Conservation (phyloP, 1,140 invertebrate genomes). For the Probaryconus sp. region DNA sequence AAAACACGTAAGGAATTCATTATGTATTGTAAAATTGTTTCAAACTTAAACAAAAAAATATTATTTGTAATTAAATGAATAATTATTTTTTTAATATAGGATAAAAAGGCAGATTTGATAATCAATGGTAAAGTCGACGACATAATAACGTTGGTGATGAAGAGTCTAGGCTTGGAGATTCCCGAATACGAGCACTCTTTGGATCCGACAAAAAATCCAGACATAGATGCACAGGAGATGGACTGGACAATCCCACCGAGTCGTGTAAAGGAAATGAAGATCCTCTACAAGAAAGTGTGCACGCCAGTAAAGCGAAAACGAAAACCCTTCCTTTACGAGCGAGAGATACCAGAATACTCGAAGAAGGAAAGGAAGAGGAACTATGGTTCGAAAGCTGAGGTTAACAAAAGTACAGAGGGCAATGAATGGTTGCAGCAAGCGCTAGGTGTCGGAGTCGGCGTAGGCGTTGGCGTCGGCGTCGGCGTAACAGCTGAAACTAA, state of each 20-base stretch:
- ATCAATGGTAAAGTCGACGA: conserved; percentile 95
- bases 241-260: conserved; percentile 82
- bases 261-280: conserved; percentile 78
- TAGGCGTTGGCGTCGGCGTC: background rate
- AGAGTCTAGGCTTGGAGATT: conserved; percentile 84
- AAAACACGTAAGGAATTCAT: conserved; percentile 90
- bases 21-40: conserved; percentile 15
- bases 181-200: conserved; percentile 82
- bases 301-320: conserved; percentile 76
- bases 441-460: conserved; percentile 20
- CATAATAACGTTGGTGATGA: conserved; percentile 87
- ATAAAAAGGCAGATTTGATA: conserved; percentile 93
- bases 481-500: conserved; percentile 5
- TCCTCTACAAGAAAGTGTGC: conserved; percentile 78
- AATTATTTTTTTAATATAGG: conserved; percentile 79
- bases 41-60: conserved; percentile 1
- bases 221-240: conserved; percentile 70
- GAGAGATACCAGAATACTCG: conserved; percentile 67
- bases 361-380: conserved; percentile 67
- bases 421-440: conserved; percentile 45
- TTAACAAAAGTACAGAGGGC: conserved; percentile 50
- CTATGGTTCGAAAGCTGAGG: conserved; percentile 62
- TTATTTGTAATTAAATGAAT: conserved; percentile 22
- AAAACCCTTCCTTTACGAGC: conserved; percentile 75
- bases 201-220: conserved; percentile 83